Conservation (phyloP, 92 coral and sea anemone species). For the Montipora capitata region DNA sequence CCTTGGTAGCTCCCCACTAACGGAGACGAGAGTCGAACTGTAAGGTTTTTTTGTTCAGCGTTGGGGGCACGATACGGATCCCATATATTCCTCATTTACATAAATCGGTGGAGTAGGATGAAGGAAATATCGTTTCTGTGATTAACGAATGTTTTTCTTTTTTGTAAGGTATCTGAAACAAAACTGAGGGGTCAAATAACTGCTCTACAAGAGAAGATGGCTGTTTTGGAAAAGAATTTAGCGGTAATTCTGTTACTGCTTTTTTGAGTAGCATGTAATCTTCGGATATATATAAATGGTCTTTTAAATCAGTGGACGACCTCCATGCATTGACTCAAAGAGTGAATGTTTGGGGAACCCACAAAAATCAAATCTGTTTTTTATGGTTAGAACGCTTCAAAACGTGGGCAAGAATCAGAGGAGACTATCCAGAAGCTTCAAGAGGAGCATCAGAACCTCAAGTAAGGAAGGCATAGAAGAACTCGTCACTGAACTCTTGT, state of each 20-base stretch:
- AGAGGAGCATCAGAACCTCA: slow-evolving; percentile 49
- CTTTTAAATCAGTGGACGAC: too few relatives aligned
- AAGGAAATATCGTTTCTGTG: not conserved
- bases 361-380: not conserved
- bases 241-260: slow-evolving; percentile 23
- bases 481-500: not conserved
- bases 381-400: slow-evolving; percentile 9
- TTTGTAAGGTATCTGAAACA: slow-evolving; percentile 29
- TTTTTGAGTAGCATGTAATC: not conserved
- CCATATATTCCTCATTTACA: not conserved
- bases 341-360: not conserved
- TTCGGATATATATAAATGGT: not conserved
- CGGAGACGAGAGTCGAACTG: too few relatives aligned
- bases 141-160: not conserved
- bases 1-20: not conserved
- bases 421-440: slow-evolving; percentile 36
- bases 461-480: not conserved
- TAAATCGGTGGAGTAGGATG: too few relatives aligned
- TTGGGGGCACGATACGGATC: too few relatives aligned
- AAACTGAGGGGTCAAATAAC: slow-evolving; percentile 24
- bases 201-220: slow-evolving; percentile 33
- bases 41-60: too few relatives aligned
- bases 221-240: slow-evolving; percentile 33
- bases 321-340: not conserved
- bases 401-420: slow-evolving; percentile 37